These are phyloP conservation scores for Argynnis bischoffii DNA, from an alignment of 2,888 invertebrate genomes.

Conservation along the genomic window DNA sequence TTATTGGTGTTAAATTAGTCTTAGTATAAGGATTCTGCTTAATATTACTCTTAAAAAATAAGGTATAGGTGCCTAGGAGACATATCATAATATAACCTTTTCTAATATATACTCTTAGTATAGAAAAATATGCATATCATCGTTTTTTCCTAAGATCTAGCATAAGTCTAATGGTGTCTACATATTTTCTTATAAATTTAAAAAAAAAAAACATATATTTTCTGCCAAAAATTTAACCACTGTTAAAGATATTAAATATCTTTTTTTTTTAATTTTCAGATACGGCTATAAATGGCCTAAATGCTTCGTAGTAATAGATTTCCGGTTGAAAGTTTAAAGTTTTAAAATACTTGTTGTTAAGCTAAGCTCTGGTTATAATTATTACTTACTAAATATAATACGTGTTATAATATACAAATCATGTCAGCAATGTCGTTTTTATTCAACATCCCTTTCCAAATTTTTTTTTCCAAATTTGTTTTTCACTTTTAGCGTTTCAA, in stretches of 20 bases:
- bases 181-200: slow-evolving; percentile 67
- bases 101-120: slow-evolving; percentile 42
- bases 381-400: slow-evolving; percentile 61
- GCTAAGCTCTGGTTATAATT: slow-evolving; percentile 46
- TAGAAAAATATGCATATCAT: slow-evolving; percentile 47
- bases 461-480: not conserved
- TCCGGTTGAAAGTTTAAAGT: slow-evolving; percentile 24
- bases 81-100: slow-evolving; percentile 60
- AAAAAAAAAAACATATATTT: slow-evolving; percentile 57
- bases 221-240: slow-evolving; percentile 57
- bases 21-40: slow-evolving; percentile 44
- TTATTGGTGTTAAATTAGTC: slow-evolving; percentile 62
- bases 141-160: slow-evolving; percentile 45
- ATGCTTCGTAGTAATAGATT: slow-evolving; percentile 35
- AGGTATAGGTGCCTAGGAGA: slow-evolving; percentile 68
- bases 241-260: slow-evolving; percentile 75
- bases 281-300: slow-evolving; percentile 57
- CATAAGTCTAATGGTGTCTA: slow-evolving; percentile 60
- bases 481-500: not conserved
- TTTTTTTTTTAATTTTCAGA: slow-evolving; percentile 41
- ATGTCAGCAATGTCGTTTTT: slow-evolving; percentile 67
- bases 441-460: slow-evolving; percentile 14
- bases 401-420: slow-evolving; percentile 75
- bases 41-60: slow-evolving; percentile 44
- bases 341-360: slow-evolving; percentile 53